These are phyloP conservation scores for Aepyceros melampus DNA, from an alignment of 2,113 vertebrate genomes.

Conservation along the genomic window DNA sequence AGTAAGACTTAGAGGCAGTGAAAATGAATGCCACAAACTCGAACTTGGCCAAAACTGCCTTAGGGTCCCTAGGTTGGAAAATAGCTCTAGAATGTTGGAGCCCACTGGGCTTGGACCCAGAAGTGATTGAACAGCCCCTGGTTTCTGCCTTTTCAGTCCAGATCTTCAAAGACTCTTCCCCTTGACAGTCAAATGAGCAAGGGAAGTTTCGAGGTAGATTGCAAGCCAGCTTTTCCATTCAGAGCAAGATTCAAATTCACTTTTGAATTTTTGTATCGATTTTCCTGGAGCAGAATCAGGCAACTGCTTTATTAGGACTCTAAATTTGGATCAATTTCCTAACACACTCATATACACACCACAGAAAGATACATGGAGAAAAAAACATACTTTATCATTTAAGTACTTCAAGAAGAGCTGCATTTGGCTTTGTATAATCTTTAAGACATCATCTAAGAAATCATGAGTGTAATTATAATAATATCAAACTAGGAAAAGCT, in stretches of 20 bases:
- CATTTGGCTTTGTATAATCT: background rate
- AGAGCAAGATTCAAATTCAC: constrained; percentile 1
- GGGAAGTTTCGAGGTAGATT: background rate
- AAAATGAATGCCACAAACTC: background rate
- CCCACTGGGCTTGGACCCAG: background rate
- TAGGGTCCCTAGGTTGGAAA: background rate
- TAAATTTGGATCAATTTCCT: constrained; percentile 30
- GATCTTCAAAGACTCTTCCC: background rate
- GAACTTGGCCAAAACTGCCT: background rate
- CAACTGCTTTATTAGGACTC: background rate
- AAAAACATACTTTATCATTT: background rate
- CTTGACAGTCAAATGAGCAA: background rate
- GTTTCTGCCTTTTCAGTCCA: background rate
- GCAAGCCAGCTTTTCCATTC: constrained; percentile 27
- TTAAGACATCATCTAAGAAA: background rate
- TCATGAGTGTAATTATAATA: background rate
- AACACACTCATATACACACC: background rate
- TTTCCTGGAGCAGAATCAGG: constrained; percentile 23
- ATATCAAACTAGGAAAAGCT: background rate
- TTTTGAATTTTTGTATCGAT: background rate
- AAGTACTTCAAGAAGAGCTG: background rate
- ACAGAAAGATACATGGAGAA: background rate
- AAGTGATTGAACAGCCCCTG: background rate
- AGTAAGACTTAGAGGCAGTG: background rate
- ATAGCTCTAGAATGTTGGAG: background rate